Percentiles rank a stretch among this genome's conserved stretches.
Conservation (phyloP, 2,888 invertebrate genomes). For the Epinotia bilunana region DNA sequence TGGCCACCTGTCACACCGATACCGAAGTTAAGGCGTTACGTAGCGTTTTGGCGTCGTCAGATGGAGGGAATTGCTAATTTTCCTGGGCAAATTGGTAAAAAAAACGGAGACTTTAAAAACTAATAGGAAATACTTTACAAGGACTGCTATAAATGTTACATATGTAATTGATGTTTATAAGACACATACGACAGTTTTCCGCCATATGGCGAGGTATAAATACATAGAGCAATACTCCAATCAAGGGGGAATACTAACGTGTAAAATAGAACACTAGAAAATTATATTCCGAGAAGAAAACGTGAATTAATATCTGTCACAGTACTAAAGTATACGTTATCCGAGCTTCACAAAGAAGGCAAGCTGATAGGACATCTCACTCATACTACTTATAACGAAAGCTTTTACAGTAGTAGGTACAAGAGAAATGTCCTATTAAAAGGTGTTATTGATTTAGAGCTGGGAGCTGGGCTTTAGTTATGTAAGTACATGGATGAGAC, state of each 20-base stretch:
- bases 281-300: neutral
- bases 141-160: no score
- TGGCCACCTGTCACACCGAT: constrained; percentile 54
- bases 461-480: neutral
- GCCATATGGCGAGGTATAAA: neutral
- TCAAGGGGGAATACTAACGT: neutral
- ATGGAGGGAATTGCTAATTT: neutral
- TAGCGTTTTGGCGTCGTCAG: neutral
- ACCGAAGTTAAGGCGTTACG: neutral
- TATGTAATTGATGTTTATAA: no score
- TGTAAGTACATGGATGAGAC: no score
- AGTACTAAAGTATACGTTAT: neutral
- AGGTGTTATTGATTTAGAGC: neutral
- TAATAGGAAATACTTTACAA: no score
- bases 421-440: neutral
- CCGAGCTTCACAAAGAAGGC: neutral
- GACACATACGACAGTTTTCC: neutral
- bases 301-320: neutral
- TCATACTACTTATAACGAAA: neutral
- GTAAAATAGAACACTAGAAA: neutral
- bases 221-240: neutral
- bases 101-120: neutral
- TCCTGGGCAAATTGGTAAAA: neutral
- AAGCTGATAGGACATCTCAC: neutral
- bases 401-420: no score